phyloP scores from a whole-genome alignment of 2,797 vertebrate genomes.

The Gallirallus australis region DNA sequence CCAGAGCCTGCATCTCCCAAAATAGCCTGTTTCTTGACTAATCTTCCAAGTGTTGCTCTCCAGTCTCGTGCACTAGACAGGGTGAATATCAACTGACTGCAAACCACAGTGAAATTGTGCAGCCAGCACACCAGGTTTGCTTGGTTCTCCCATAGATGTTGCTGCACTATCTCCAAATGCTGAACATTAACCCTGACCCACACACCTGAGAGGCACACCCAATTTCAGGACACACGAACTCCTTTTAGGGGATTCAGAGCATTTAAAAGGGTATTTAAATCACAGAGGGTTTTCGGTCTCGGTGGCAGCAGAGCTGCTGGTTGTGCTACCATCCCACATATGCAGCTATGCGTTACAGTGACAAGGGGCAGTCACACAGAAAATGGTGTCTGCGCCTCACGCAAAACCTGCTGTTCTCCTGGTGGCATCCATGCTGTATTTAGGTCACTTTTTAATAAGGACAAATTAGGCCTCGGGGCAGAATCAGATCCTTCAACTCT shows the following conservation, averaged over 20 bases:
- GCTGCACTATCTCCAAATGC: not conserved
- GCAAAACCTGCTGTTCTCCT: slow-evolving; percentile 32
- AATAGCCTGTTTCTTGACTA: not conserved
- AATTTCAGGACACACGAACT: not conserved
- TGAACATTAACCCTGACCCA: not conserved
- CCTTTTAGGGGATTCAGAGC: not conserved
- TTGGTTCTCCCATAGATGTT: not conserved
- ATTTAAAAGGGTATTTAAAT: not conserved
- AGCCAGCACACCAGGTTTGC: not conserved
- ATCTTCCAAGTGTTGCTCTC: not conserved
- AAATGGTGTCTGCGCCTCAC: not conserved
- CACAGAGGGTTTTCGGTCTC: not conserved
- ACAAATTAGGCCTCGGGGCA: slow-evolving; percentile 5
- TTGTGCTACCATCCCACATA: not conserved
- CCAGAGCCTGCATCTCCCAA: not conserved
- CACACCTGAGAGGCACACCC: not conserved
- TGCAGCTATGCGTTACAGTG: not conserved
- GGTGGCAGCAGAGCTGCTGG: not conserved
- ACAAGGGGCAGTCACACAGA: slow-evolving; percentile 12
- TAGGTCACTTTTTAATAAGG: slow-evolving; percentile 56
- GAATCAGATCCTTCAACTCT: slow-evolving; percentile 9
- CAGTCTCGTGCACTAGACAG: too few species aligned
- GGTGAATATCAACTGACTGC: not conserved
- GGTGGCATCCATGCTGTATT: slow-evolving; percentile 18
- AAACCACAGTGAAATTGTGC: not conserved